Evolutionary conservation across 2,888 invertebrate species (phyloP), one percentile per base, ranked within the genome.

Genomic region (Leucozona laternaria): DNA sequence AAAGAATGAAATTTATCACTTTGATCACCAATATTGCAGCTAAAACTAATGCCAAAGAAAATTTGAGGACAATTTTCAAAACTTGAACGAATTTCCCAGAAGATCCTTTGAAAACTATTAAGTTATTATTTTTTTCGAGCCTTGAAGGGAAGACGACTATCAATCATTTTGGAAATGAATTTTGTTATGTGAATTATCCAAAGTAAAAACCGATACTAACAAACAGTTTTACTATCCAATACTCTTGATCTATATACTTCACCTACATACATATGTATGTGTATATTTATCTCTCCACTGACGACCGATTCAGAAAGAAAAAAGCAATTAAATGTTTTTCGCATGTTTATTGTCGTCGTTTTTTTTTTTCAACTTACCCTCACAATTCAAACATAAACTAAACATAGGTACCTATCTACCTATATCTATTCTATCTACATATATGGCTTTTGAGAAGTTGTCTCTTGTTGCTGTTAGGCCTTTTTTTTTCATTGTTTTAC

Each of bases 251-350:
- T 22, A 60, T 40, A 7, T 25, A 1, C 2, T 2, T 20, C 4
- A 4, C 5, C 22, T 25, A 13, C 13, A 22, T 13, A 50, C 5
- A 7, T 17, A 2, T 11, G 6, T n/a, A n/a, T n/a, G n/a, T n/a
- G n/a, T n/a, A n/a, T n/a, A n/a, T n/a, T n/a, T 20, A 11, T 62
- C 10, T 62, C 25, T 62, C 17, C 25, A 43, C 45, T 20, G 15
- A 64, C 43, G 28, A 28, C n/a, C 43, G n/a, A n/a, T 22, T 25
- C 8, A 40, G 43, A 28, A 28, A 31, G 8, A n/a, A 66, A 34
- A 66, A 66, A 66, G 48, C 66, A 66, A 66, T 66, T 66, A 66
- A 66, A 66, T 66, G 34, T 66, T 2, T 66, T 66, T 34, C 50
- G 22, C 34, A 66, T 45, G 50, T 66, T 48, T 66, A 64, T 17